Evolutionary conservation across 2,113 vertebrate species (phyloP).

Genomic region (Peromyscus maniculatus): DNA sequence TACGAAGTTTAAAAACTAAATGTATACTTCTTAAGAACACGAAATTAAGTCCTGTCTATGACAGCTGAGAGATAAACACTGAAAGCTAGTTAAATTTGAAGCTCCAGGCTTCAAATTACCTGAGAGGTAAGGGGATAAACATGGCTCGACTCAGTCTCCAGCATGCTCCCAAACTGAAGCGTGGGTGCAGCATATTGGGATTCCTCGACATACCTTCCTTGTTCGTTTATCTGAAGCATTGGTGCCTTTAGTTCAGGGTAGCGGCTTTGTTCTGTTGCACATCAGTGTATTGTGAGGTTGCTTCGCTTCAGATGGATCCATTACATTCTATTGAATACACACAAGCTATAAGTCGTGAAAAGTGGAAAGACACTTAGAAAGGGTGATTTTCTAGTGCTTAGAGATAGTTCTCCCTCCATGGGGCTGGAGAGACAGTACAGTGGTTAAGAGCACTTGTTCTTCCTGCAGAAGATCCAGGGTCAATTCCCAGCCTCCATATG

Average conservation of each 20-base stretch:
- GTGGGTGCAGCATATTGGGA: background rate
- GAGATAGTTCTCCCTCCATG: background rate
- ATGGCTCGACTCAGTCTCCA: rapidly evolving
- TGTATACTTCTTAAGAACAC: background rate
- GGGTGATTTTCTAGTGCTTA: background rate
- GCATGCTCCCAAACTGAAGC: background rate
- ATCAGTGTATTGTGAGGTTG: background rate
- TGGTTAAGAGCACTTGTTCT: too few relatives aligned
- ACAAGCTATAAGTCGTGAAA: background rate
- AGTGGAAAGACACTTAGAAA: background rate
- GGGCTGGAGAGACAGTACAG: background rate
- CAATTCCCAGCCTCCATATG: background rate
- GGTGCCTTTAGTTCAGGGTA: background rate
- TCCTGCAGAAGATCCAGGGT: background rate
- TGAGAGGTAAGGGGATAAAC: background rate
- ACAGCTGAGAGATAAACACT: background rate
- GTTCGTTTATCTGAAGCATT: background rate
- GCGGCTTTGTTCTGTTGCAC: background rate
- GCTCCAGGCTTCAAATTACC: background rate
- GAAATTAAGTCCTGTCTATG: background rate
- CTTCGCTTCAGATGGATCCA: background rate
- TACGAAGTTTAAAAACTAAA: background rate
- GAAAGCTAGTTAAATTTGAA: background rate
- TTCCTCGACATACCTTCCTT: background rate
- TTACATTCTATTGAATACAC: constrained; percentile 1